These are phyloP conservation scores for Nemoura dubitans DNA, from an alignment of 2,888 invertebrate species.

Conservation along the genomic window DNA sequence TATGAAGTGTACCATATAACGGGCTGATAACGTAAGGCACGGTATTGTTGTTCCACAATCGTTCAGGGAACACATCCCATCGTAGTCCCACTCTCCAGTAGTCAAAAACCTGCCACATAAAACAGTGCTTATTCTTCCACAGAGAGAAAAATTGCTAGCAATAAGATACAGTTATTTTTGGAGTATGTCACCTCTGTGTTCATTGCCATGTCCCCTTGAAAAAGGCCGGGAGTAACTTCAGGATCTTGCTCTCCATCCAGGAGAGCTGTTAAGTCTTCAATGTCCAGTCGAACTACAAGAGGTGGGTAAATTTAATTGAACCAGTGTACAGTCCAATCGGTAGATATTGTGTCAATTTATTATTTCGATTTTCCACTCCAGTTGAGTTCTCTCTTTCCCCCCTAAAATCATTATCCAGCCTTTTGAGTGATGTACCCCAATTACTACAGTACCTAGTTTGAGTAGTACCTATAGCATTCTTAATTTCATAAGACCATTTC, in stretches of 20 bases:
- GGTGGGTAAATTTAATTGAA: too few relatives aligned
- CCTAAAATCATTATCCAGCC: too few relatives aligned
- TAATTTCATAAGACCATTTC: too few relatives aligned
- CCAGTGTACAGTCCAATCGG: too few relatives aligned
- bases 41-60: constrained; percentile 71
- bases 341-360: too few relatives aligned
- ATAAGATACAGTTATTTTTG: not conserved
- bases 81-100: constrained; percentile 71
- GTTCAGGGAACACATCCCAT: constrained; percentile 72
- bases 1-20: constrained; percentile 67
- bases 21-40: constrained; percentile 74
- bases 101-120: constrained; percentile 61
- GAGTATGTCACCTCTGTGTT: constrained; percentile 61
- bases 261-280: constrained; percentile 51
- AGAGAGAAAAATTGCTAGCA: not conserved
- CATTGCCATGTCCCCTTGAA: constrained; percentile 75
- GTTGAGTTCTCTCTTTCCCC: too few relatives aligned
- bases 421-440: too few relatives aligned
- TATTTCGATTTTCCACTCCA: too few relatives aligned
- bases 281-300: constrained; percentile 50
- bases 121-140: not conserved
- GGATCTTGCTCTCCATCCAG: constrained; percentile 64
- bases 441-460: too few relatives aligned
- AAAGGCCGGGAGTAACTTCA: constrained; percentile 71
- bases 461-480: too few relatives aligned